Conservation (phyloP, 1,140 invertebrate species). For the Platorchestia sp. region DNA sequence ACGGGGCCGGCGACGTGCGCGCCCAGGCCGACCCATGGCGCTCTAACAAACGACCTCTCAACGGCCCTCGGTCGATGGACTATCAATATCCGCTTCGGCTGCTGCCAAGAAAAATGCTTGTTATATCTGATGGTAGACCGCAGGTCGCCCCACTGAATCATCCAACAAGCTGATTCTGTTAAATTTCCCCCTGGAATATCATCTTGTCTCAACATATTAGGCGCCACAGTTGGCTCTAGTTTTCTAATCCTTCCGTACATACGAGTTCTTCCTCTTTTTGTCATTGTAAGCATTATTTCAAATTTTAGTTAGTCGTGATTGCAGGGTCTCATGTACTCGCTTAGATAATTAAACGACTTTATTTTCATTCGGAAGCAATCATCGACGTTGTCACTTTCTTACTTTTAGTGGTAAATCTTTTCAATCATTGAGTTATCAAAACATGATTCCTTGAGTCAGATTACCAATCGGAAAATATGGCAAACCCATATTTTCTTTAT, state of each 20-base stretch:
- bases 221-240: not conserved
- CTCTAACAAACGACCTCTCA: constrained; percentile 29
- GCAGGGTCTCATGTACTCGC: no score
- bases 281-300: no score
- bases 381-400: no score
- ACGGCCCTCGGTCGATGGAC: not conserved
- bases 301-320: no score
- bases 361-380: no score
- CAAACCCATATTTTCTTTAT: no score
- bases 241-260: not conserved
- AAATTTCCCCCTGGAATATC: not conserved
- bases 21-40: not conserved
- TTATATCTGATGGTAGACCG: constrained; percentile 29
- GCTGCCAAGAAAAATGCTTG: constrained; percentile 39
- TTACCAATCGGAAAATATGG: no score
- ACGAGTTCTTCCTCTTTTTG: no score
- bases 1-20: not conserved
- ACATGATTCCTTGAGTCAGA: no score
- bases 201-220: not conserved
- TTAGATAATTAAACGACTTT: no score
- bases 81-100: constrained; percentile 37
- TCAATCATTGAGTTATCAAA: no score
- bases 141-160: not conserved
- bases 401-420: no score
- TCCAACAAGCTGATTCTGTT: not conserved